phyloP scores from a whole-genome alignment of 2,888 invertebrate genomes.

The Drosophila meridionalis region DNA sequence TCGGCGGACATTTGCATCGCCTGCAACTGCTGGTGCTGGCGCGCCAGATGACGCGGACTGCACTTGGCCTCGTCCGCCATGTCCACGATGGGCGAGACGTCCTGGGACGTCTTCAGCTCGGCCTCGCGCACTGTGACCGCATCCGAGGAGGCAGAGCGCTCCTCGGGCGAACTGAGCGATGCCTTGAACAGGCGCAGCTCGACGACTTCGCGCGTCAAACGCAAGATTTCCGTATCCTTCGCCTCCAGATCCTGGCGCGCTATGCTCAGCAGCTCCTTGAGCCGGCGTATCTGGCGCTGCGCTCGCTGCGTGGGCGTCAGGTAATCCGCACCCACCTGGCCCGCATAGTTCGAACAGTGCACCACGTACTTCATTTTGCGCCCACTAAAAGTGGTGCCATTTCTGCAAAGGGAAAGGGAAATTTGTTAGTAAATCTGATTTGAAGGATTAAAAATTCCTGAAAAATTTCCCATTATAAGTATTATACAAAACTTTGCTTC shows the following conservation, averaged over 20 bases:
- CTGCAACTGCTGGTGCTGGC: conserved; percentile 59
- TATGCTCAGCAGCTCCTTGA: conserved; percentile 90
- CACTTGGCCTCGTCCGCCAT: conserved; percentile 86
- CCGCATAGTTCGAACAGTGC: conserved; percentile 93
- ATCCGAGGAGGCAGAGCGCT: conserved; percentile 91
- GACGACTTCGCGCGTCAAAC: conserved; percentile 91
- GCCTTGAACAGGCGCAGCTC: conserved; percentile 92
- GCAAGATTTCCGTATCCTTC: conserved; percentile 91
- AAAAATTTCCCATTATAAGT: no score
- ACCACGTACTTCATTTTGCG: conserved; percentile 92
- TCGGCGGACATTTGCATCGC: conserved; percentile 85
- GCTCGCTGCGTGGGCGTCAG: conserved; percentile 95
- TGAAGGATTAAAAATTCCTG: no score
- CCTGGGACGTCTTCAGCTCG: conserved; percentile 86
- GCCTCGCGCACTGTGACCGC: conserved; percentile 91
- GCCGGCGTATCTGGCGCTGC: conserved; percentile 91
- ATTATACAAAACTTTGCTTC: no score
- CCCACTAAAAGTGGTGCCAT: conserved; percentile 90
- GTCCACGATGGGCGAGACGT: conserved; percentile 86
- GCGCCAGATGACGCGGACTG: conserved; percentile 83
- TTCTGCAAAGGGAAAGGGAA: conserved; percentile 80
- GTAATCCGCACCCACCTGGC: conserved; percentile 92
- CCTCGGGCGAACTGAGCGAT: conserved; percentile 91
- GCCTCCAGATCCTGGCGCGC: conserved; percentile 92
- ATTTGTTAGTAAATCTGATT: no score